These are phyloP conservation scores for Tachina grossa DNA, from an alignment of 2,888 invertebrate species.

Conservation along the genomic window DNA sequence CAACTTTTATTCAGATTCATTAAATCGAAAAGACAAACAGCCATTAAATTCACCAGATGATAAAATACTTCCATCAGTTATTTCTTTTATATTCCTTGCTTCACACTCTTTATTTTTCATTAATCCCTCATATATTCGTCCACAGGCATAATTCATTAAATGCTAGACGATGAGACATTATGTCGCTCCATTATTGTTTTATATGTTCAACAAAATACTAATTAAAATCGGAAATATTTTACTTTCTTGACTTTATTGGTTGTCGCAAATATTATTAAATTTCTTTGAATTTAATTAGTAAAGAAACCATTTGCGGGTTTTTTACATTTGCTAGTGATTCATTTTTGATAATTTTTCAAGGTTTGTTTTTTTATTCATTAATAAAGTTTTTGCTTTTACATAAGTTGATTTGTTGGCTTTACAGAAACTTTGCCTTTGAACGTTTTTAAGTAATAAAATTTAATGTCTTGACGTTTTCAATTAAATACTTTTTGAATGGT, in stretches of 20 bases:
- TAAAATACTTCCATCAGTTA: conserved; percentile 38
- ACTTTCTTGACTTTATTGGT: background rate
- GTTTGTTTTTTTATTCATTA: conserved; percentile 26
- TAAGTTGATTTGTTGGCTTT: background rate
- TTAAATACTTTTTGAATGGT: conserved; percentile 48
- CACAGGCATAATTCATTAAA: background rate
- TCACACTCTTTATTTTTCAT: background rate
- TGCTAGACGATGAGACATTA: background rate
- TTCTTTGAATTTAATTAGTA: conserved; percentile 65
- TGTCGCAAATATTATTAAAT: conserved; percentile 51
- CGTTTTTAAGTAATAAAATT: conserved; percentile 60
- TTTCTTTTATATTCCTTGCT: background rate
- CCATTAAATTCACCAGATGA: conserved; percentile 67
- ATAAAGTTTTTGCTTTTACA: background rate
- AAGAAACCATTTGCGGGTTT: conserved; percentile 61
- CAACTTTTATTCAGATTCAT: conserved; percentile 32
- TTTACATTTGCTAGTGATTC: conserved; percentile 52
- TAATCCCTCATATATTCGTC: background rate
- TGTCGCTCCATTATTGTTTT: conserved; percentile 40
- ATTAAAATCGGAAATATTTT: conserved; percentile 67
- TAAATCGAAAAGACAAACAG: conserved; percentile 40
- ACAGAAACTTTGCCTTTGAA: conserved; percentile 44
- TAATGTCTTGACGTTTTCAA: conserved; percentile 65
- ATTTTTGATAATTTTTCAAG: conserved; percentile 22
- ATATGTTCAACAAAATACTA: conserved; percentile 56